Base-by-base conservation (phyloP, 1,140 invertebrate species). In the Orchestia grillus region DNA sequence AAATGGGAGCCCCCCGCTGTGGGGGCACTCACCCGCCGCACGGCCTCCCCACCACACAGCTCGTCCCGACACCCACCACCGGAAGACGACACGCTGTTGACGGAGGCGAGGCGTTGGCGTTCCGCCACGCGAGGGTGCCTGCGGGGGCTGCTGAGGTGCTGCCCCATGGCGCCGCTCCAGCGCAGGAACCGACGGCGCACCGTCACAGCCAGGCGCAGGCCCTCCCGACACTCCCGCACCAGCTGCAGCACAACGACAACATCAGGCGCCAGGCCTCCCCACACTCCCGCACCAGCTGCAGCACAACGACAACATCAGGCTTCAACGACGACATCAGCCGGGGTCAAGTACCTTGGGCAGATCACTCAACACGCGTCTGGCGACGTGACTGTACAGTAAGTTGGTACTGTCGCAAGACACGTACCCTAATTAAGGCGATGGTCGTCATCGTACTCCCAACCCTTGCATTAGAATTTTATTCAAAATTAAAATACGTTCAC, bases 141-240 rank as follows among this genome's bases (percentile, higher is more conserved):
- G 1, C 40, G 36, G 23, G 44, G 92, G 44, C 11, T 19, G 43
- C 44, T 94, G 43, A 94, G 92, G 44, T 94, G 92, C 23, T 94
- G 92, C 43, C 11, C 92, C 92, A 94, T 94, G 43, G 92, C 92
- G 43, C 92, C 92, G 36, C 92, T 94, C 92, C 92, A 94, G 92
- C 92, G 92, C 11, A 94, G 92, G 92, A 94, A 94, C 15, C 92
- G 92, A 94, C 92, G 92, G 43, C 92, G 92, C 41, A 94, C 92
- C 40, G 44, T 45, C 43, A 94, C 92, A 16, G 92, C 92, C 6
- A 94, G 92, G 6, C 92, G 43, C 92, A 94, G 44, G 8, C 92
- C 92, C 44, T 94, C 92, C 6, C 44, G 92, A n/a, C 92, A 94
- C 44, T 94, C 92, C 40, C 92, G 92, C 43, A 94, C 92, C 11